These are phyloP conservation scores for Patella ulyssiponensis DNA, from an alignment of 2,888 invertebrate genomes.

Conservation along the genomic window DNA sequence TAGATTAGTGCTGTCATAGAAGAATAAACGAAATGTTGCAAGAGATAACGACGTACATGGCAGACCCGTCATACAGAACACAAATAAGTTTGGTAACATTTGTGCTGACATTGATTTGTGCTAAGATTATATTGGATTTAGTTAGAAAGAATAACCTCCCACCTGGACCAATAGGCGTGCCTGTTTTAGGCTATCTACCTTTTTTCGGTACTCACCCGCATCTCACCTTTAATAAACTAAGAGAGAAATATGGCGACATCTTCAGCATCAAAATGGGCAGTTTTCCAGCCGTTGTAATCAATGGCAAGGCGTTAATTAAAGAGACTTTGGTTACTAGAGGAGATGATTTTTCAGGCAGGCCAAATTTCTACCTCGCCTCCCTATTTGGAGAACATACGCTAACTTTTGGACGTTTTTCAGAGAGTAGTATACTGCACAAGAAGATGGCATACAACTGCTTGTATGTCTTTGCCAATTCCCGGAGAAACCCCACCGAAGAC, in stretches of 20 bases:
- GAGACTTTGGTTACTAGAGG: slow-evolving; percentile 28
- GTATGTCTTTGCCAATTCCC: slow-evolving; percentile 30
- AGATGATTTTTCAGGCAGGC: slow-evolving; percentile 39
- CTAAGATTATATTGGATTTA: slow-evolving; percentile 1
- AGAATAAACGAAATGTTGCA: no score
- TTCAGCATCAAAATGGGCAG: slow-evolving; percentile 42
- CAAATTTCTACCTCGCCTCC: slow-evolving; percentile 30
- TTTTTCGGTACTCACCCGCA: slow-evolving; percentile 38
- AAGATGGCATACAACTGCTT: slow-evolving; percentile 41
- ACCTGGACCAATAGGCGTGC: slow-evolving; percentile 42
- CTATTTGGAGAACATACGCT: slow-evolving; percentile 25
- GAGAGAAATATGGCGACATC: slow-evolving; percentile 42
- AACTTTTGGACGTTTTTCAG: slow-evolving; percentile 24
- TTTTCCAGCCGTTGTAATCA: slow-evolving; percentile 42
- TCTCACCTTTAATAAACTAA: slow-evolving; percentile 35
- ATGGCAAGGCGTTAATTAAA: slow-evolving; percentile 35
- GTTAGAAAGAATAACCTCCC: slow-evolving; percentile 12
- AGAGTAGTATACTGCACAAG: slow-evolving; percentile 40
- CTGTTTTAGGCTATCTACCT: slow-evolving; percentile 47
- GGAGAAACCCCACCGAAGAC: slow-evolving; percentile 29
- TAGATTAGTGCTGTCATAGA: no score
- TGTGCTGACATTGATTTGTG: neutral
- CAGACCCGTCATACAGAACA: neutral
- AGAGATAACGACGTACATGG: neutral
- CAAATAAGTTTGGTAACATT: neutral